Evolutionary conservation across 2,888 invertebrate species (phyloP), one percentile per base, ranked within the genome.

Genomic region (Chouioia cunea): DNA sequence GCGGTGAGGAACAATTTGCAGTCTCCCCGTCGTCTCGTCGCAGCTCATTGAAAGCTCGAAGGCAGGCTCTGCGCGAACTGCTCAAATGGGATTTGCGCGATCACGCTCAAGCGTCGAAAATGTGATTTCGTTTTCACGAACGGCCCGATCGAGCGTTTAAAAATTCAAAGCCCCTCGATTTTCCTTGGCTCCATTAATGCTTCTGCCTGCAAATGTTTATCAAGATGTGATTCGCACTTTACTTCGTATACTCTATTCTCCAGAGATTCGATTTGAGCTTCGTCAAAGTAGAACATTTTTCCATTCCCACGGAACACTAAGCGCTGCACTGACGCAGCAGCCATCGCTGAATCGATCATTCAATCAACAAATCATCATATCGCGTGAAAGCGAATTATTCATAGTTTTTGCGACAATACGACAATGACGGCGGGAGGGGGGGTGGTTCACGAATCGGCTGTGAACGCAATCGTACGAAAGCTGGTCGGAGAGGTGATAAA

Each of bases 401-500:
- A 36, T 36, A 12, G 6, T 36, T 36, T 36, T 2, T 36, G 6
- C 27, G 36, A 10, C 1, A 8, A 15, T 14, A 15, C n/a, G 20
- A 14, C 23, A 23, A 63, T 36, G 20, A n/a, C 16, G 20, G 15
- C 23, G 27, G 20, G 15, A n/a, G n/a, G n/a, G n/a, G n/a, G n/a
- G n/a, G n/a, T n/a, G n/a, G n/a, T n/a, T n/a, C n/a, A n/a, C n/a
- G n/a, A n/a, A 46, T 54, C 4, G 8, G 56, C 20, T 4, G 4
- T 47, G 46, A 43, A n/a, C 48, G 66, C 60, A 53, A 59, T 54
- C 60, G 48, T 14, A 16, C 16, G 10, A 27, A 43, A 18, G 46
- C 48, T 66, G 62, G 47, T 71, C 70, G 62, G 57, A 66, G n/a
- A n/a, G 43, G 20, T 65, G 65, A 71, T 57, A 66, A 71, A 66